Conservation (phyloP, 2,888 invertebrate genomes). For the Platerodrilus igneus region DNA sequence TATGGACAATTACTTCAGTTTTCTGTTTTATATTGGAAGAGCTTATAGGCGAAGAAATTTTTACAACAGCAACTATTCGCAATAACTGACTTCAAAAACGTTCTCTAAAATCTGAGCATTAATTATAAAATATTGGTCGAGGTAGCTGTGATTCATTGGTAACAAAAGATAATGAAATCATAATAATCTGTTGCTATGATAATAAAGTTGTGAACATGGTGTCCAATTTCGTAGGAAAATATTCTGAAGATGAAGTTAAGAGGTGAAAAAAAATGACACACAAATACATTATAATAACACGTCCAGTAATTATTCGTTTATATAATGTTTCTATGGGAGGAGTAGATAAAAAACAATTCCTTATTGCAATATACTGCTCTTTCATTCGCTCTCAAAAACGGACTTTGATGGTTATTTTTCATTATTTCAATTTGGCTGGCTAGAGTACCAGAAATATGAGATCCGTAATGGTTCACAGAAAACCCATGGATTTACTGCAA, state of each 20-base stretch:
- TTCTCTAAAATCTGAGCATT: constrained; percentile 3
- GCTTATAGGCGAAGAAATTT: too few species aligned
- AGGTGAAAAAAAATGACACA: constrained; percentile 9
- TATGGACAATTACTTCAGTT: constrained; percentile 15
- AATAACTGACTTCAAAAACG: constrained; percentile 7
- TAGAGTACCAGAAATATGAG: constrained; percentile 1
- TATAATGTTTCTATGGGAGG: constrained; percentile 14
- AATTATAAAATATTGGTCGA: constrained; percentile 9
- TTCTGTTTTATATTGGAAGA: constrained; percentile 2
- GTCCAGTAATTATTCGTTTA: constrained; percentile 10
- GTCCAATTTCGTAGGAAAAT: constrained; percentile 4
- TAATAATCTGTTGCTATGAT: constrained; percentile 11
- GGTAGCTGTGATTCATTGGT: constrained; percentile 2
- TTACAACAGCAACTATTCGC: too few species aligned
- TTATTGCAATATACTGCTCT: constrained; percentile 1
- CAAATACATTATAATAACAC: constrained; percentile 6
- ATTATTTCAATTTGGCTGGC: constrained; percentile 10
- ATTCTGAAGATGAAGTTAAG: constrained; percentile 4
- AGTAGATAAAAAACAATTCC: constrained; percentile 10
- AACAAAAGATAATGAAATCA: constrained; percentile 8
- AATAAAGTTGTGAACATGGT: constrained; percentile 12
- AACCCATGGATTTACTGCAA: constrained; percentile 4
- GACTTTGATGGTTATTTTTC: constrained; percentile 9
- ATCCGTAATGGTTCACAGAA: neutral
- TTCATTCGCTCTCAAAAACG: constrained; percentile 8